A percentile compares a stretch with the other conserved stretches of the same genome.
Evolutionary conservation across 2,113 vertebrate genomes (phyloP).

Genomic region (Cinclus cinclus): DNA sequence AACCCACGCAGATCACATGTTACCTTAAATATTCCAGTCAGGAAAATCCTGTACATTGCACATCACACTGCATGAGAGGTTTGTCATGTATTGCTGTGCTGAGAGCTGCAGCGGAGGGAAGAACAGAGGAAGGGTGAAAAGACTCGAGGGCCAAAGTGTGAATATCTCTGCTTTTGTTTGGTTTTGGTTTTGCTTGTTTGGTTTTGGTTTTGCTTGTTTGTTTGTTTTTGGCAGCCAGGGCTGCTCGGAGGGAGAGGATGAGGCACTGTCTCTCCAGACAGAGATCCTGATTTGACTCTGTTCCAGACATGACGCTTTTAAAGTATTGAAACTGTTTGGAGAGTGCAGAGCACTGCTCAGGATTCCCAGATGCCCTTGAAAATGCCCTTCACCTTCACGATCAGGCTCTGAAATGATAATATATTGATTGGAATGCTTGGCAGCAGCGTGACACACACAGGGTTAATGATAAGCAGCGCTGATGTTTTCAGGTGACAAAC

Average conservation of each 20-base stretch:
- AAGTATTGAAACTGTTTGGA: neutral
- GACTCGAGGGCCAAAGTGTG: neutral
- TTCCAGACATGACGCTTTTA: neutral
- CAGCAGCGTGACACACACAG: neutral
- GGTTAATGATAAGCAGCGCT: neutral
- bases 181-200: neutral
- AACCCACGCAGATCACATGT: neutral
- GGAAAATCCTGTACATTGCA: neutral
- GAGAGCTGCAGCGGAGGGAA: neutral
- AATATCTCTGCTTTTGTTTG: neutral
- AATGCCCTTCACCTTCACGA: constrained; percentile 16
- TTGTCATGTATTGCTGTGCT: neutral
- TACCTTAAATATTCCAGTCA: neutral
- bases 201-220: neutral
- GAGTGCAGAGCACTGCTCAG: neutral
- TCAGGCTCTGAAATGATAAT: constrained; percentile 4
- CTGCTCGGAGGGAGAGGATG: neutral
- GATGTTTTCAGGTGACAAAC: constrained; percentile 12
- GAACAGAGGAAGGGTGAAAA: neutral
- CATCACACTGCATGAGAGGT: fast-evolving
- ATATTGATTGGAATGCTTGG: neutral
- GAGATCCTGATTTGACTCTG: neutral
- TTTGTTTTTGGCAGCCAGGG: neutral
- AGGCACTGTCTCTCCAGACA: neutral
- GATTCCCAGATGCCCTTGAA: constrained; percentile 16